Percentiles rank a stretch among this genome's conserved stretches.
Conservation (phyloP, 2,797 vertebrate genomes). For the Gastrophryne carolinensis region DNA sequence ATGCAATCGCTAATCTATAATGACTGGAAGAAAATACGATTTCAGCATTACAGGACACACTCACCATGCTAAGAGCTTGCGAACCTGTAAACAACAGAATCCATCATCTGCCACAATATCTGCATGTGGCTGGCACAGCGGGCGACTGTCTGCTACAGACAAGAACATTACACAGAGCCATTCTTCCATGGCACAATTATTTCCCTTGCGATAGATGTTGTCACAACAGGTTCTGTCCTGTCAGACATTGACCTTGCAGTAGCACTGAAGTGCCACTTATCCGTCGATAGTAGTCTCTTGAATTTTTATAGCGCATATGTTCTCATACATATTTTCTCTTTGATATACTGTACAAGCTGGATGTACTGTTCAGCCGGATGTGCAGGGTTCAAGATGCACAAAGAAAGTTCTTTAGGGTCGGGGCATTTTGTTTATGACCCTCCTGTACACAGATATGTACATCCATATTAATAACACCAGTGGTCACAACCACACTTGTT, state of each 20-base stretch:
- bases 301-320: constrained; percentile 13
- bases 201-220: neutral
- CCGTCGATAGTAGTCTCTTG: constrained; percentile 15
- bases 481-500: neutral
- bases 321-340: constrained; percentile 33
- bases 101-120: neutral
- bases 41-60: neutral
- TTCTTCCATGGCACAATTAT: neutral
- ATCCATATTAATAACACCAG: constrained; percentile 25
- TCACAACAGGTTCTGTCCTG: neutral
- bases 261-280: neutral
- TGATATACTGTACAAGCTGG: constrained; percentile 19
- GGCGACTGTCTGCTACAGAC: neutral
- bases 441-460: neutral
- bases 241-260: neutral
- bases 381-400: constrained; percentile 19
- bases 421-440: neutral
- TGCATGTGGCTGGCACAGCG: neutral
- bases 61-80: neutral
- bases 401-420: neutral
- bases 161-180: neutral
- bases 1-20: too few relatives aligned
- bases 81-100: neutral
- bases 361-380: constrained; percentile 12
- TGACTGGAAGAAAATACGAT: neutral